Base-by-base conservation (phyloP, 2,888 invertebrate genomes). In the Thelaira solivaga region DNA sequence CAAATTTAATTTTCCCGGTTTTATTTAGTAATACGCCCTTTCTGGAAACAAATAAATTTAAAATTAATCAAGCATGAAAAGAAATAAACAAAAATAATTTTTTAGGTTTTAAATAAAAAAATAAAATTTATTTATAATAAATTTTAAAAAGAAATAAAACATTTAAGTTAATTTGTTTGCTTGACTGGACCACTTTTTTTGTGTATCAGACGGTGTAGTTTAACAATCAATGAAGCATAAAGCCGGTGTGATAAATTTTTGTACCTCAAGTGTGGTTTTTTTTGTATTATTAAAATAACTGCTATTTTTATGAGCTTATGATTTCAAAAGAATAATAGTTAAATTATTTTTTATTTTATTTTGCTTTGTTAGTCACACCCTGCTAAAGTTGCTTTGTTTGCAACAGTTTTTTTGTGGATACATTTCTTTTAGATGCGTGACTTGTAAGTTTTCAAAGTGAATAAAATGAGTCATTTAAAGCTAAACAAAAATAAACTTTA, bases 181-280 rank as follows among this genome's bases (percentile, higher is more conserved):
- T 53, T 43, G 53, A 43, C 11, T 53, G 41, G 20, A 6, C 11
- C 2, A 36, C n/a, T 20, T 71, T 22, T 41, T 16, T 20, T n/a
- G 7, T 36, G 29, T 29, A 1, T 11, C 4, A 22, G 6, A 18
- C 6, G 1, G 20, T 20, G 5, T 34, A 26, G 6, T 51, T 62
- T 43, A 65, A 34, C 39, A 76, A 29, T 64, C 79, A 76, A 41
- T 68, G 79, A 72, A 59, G 55, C 79, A 57, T 67, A 49, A 65
- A 68, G 53, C 79, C 79, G 76, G 76, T 64, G 11, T 34, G 49
- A 29, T 20, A 57, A 34, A n/a, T 53, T 39, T 55, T 22, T 51
- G 22, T 53, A 24, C 13, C 20, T 1, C 1, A 26, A 41, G 26
- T 43, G 3, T 11, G 41, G 16, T 11, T 24, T 43, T 8, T 3